Evolutionary conservation across 30 jellyfish, hydroid and myxozoan species (phyloP), one percentile per base, ranked within the genome.

Genomic region (Aurelia sp.): DNA sequence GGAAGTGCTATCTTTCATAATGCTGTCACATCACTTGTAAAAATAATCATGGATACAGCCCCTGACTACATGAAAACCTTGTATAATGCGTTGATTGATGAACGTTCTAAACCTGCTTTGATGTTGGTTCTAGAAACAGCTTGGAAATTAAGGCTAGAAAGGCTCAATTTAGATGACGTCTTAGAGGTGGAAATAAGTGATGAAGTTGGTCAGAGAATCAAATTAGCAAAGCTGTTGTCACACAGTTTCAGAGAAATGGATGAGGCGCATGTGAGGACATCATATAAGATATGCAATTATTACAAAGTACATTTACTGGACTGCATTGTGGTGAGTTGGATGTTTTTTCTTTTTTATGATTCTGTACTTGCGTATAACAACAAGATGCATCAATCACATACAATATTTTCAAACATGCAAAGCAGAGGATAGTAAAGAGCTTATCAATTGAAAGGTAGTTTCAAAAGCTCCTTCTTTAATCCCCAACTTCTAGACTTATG

Each of bases 271-370:
- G 55, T 80, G 88, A 53, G 69, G 92, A 79, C 85, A 57, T 63
- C 89, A 16, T 86, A 76, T 64, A 80, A 84, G 53, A 58, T 84
- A 47, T 91, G 93, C 77, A 64, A 76, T 66, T 78, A 91, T 51
- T 74, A 91, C 77, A 79, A 85, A 59, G 74, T 85, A 57, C 92
- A 83, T 69, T 68, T 84, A 27, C 67, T 91, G 81, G 94, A 91
- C 55, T 83, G 81, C 40, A 74, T 85, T 24, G 12, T 90, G 82
- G 97, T 90, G 59, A 72, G 90, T 63, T 17, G 35, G 35, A 72
- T 1, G 0, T 35, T 30, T 6, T 13, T 78, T 7, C 12, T 1
- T 13, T 57, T 40, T 52, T 55, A 21, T 19, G 4, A 40, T n/a
- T n/a, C n/a, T n/a, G n/a, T 30, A 17, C 41, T 35, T 16, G 31